Base-by-base conservation (phyloP, 2,113 vertebrate species). In the Onychostoma macrolepis region DNA sequence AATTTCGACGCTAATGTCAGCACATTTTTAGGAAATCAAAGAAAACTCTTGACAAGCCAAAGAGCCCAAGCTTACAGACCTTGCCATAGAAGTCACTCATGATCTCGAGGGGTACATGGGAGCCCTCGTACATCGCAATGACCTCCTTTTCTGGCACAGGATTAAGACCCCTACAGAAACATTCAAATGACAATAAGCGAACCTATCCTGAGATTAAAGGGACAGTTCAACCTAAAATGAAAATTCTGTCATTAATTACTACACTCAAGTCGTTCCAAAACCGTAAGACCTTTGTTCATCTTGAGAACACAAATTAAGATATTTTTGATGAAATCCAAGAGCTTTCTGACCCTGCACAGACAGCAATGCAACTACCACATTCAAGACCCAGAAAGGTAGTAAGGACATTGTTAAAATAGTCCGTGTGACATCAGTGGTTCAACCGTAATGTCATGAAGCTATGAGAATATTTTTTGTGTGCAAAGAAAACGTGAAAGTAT, bases 11-110 rank as follows among this genome's bases (percentile, higher is more conserved):
- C 15, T 17, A 50, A 53, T 53, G 6, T 61, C 19, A 10, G 13
- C 24, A 9, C 67, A 26, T 3, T 21, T 74, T 9, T 53, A 15
- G 6, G 67, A 72, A 6, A 15, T 17, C 8, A 78, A 48, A 58
- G 41, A 50, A 41, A 63, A 15, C n/a, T 13, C 8, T 48, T 15
- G n/a, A 8, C 30, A 78, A 30, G 50, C 36, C 78, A 50, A 4
- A n/a, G 10, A 67, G 6, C 4, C 28, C 12, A 61, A 6, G 15
- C 10, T 77, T 33, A 89, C 61, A 93, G 90, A 99, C 98, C 97
- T 99, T 99, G 89, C 98, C 98, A 71, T 99, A 99, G 80, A 98
- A 99, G 93, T 99, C 98, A 48, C 98, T 99, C 98, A 99, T 99
- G 90, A 96, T 97, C 84, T 99, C 98, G 83, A 99, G 91, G 77